phyloP scores from a whole-genome alignment of 1,140 invertebrate species.

The Gonatopus flavifemur region DNA sequence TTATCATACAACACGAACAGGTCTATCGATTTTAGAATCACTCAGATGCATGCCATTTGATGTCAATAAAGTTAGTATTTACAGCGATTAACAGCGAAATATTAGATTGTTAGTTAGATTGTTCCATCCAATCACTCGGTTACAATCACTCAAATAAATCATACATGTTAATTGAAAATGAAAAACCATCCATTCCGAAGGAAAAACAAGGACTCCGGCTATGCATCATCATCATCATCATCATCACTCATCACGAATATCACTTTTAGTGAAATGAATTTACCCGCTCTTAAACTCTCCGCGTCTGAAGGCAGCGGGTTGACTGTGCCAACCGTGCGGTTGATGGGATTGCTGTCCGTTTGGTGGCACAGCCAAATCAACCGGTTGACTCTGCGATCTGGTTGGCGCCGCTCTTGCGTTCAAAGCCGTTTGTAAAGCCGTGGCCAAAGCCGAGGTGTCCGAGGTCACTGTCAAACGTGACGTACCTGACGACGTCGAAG shows the following conservation, averaged over 20 bases:
- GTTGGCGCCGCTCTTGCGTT: constrained; percentile 52
- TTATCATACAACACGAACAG: too few species aligned
- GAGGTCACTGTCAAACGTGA: constrained; percentile 51
- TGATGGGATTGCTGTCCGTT: constrained; percentile 36
- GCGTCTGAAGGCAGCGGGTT: constrained; percentile 51
- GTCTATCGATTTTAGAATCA: too few species aligned
- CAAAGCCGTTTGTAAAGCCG: constrained; percentile 47
- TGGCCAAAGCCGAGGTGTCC: constrained; percentile 49
- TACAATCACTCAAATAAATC: too few species aligned
- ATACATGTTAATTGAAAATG: too few species aligned
- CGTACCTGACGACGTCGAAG: constrained; percentile 48
- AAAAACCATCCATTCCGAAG: too few species aligned
- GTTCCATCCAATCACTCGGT: too few species aligned
- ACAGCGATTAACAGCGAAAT: too few species aligned
- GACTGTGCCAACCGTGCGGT: constrained; percentile 54
- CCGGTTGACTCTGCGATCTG: constrained; percentile 58
- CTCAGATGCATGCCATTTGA: too few species aligned
- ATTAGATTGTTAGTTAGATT: too few species aligned
- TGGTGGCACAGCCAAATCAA: constrained; percentile 52
- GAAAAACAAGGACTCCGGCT: too few species aligned
- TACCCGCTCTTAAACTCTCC: constrained; percentile 53
- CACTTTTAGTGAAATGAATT: constrained; percentile 1
- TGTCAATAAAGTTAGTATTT: too few species aligned
- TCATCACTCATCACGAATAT: not conserved
- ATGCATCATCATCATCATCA: too few species aligned